Evolutionary conservation across 2,888 invertebrate genomes (phyloP).

Genomic region (Acanthosepion pharaonis): DNA sequence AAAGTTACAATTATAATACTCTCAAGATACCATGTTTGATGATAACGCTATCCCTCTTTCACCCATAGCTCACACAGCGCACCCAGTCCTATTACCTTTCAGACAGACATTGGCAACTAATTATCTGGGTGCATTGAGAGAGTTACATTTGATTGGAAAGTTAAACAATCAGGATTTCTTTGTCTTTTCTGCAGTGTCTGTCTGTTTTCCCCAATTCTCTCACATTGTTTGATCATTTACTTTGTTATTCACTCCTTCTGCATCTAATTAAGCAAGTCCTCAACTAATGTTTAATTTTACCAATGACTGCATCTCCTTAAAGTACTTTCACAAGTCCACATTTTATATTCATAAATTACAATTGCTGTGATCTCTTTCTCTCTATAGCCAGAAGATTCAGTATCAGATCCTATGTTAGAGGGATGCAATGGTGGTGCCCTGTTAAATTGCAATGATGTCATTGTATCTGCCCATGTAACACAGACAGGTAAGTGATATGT

Average conservation of each 20-base stretch:
- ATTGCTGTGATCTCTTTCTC: background rate
- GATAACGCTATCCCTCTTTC: no score
- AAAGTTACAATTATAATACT: no score
- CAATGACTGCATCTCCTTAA: background rate
- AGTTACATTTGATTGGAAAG: background rate
- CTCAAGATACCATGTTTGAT: no score
- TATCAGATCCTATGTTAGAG: slow-evolving; percentile 39
- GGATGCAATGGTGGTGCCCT: slow-evolving; percentile 4
- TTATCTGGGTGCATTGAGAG: no score
- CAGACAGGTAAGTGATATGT: slow-evolving; percentile 25
- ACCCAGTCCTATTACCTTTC: no score
- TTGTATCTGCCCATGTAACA: slow-evolving; percentile 44
- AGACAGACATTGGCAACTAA: no score
- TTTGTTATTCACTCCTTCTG: background rate
- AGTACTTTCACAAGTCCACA: background rate
- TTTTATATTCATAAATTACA: background rate
- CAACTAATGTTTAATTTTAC: background rate
- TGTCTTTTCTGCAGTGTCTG: background rate
- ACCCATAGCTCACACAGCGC: no score
- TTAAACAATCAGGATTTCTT: background rate
- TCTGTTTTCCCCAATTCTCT: background rate
- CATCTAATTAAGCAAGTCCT: background rate
- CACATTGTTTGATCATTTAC: background rate
- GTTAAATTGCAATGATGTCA: slow-evolving; percentile 36
- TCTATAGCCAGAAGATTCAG: slow-evolving; percentile 39